Evolutionary conservation across 2,113 vertebrate genomes (phyloP), one percentile per base, ranked within the genome.

Genomic region (Enhydra lutris): DNA sequence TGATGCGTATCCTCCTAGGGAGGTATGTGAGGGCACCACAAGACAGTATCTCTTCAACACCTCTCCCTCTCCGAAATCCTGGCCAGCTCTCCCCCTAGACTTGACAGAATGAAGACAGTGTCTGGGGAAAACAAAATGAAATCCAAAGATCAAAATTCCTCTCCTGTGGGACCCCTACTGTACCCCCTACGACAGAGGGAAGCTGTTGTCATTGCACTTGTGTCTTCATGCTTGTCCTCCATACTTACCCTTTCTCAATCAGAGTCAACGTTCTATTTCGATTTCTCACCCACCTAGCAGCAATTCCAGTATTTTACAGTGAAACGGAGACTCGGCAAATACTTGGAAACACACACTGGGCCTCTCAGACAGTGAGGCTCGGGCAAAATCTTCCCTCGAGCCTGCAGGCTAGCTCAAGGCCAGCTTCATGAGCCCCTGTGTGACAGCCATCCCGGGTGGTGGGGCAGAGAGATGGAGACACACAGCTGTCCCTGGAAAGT

Each of bases 121-220:
- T 45, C 61, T 76, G 26, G 84, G 36, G 45, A 57, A 88, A 89
- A 47, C 52, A 65, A 89, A 96, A 91, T 8, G 47, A 42, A 83
- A 73, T n/a, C 67, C 36, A 69, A 31, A 45, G 29, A 31, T 85
- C 34, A 89, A 79, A 80, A 61, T 29, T 39, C 55, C 31, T 26
- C 13, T 63, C 26, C 26, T 63, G 61, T 29, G 4, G 63, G 29
- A 67, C 63, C 6, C 63, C 31, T 17, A 34, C 26, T 7, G 39
- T 11, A 14, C 71, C 39, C 4, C 4, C 18, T 52, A 29, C 45
- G 13, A 26, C n/a, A 42, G 1, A 13, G 0, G 26, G 39, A 34
- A 11, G 12, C 2, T 0, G 7, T 10, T 20, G 18, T 31, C n/a
- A 21, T 6, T 12, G 0, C 1, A 23, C 8, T 13, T 69, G 52